Evolutionary conservation across 2,888 invertebrate genomes (phyloP).

Genomic region (Ephialtes manifestator): DNA sequence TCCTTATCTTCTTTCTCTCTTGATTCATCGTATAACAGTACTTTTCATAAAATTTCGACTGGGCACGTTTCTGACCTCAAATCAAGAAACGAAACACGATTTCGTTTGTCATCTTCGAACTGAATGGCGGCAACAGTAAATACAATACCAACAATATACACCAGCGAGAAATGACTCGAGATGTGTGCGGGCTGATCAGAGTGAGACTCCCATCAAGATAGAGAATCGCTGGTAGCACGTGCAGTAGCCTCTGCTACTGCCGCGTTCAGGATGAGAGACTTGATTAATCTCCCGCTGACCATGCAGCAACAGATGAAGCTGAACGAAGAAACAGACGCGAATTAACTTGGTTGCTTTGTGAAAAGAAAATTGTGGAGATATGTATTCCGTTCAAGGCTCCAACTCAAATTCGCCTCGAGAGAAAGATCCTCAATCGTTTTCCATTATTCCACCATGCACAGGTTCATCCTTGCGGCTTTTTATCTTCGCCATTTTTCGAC

Average conservation of each 20-base stretch:
- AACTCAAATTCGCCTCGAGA: background rate
- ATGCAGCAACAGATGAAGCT: constrained; percentile 55
- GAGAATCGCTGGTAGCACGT: constrained; percentile 66
- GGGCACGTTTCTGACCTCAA: constrained; percentile 17
- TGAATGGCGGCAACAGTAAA: constrained; percentile 12
- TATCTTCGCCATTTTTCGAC: constrained; percentile 59
- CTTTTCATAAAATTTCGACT: constrained; percentile 16
- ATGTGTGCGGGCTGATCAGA: constrained; percentile 60
- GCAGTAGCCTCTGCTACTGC: constrained; percentile 62
- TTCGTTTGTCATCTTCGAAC: constrained; percentile 58
- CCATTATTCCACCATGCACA: constrained; percentile 25
- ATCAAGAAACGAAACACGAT: constrained; percentile 11
- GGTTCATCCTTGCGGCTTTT: constrained; percentile 24
- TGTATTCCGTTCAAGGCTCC: background rate
- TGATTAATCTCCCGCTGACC: constrained; percentile 71
- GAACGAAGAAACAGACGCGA: constrained; percentile 59
- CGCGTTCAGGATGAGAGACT: constrained; percentile 48
- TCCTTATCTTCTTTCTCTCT: constrained; percentile 6
- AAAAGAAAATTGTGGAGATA: constrained; percentile 70
- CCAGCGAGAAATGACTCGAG: constrained; percentile 53
- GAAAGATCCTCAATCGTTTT: constrained; percentile 41
- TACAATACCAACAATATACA: background rate
- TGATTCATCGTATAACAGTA: constrained; percentile 39
- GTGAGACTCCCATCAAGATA: constrained; percentile 55
- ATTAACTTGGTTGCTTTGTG: constrained; percentile 65